A percentile compares a stretch with the other conserved stretches of the same genome.
Evolutionary conservation across 2,113 vertebrate species (phyloP).

Genomic region (Cebidichthys violaceus): DNA sequence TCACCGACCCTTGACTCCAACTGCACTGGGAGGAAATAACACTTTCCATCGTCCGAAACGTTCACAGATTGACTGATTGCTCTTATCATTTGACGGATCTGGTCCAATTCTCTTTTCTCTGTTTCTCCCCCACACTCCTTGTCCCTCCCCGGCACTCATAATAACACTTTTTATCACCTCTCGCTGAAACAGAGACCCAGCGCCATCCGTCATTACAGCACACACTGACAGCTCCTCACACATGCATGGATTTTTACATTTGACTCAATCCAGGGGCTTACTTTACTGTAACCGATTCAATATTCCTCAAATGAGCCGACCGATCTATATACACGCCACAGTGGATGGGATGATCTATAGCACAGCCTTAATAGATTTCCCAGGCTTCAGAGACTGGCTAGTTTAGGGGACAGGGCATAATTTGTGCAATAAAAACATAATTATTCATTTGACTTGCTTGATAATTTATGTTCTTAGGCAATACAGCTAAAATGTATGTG

Average conservation of each 20-base stretch:
- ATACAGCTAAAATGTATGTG: slow-evolving; percentile 21
- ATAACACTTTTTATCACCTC: slow-evolving; percentile 84
- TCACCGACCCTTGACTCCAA: slow-evolving; percentile 73
- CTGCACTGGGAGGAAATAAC: slow-evolving; percentile 75
- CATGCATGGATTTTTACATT: slow-evolving; percentile 88
- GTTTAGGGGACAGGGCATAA: slow-evolving; percentile 80
- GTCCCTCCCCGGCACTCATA: slow-evolving; percentile 72
- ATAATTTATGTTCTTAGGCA: slow-evolving; percentile 77
- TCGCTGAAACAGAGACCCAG: slow-evolving; percentile 71
- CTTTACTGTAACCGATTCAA: slow-evolving; percentile 89
- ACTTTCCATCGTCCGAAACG: slow-evolving; percentile 61
- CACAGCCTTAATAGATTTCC: slow-evolving; percentile 83
- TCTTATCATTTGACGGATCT: slow-evolving; percentile 78
- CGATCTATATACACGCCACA: slow-evolving; percentile 73
- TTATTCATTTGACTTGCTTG: slow-evolving; percentile 83
- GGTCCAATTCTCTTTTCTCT: slow-evolving; percentile 70
- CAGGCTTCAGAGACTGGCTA: slow-evolving; percentile 78
- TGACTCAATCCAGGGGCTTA: slow-evolving; percentile 84
- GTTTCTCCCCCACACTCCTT: slow-evolving; percentile 47
- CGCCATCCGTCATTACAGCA: slow-evolving; percentile 82
- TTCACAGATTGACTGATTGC: slow-evolving; percentile 77
- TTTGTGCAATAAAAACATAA: slow-evolving; percentile 85
- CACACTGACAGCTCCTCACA: slow-evolving; percentile 84
- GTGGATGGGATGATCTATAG: slow-evolving; percentile 85
- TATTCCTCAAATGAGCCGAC: slow-evolving; percentile 85